Base-by-base conservation (phyloP, 2,113 vertebrate genomes). In the Pleuronectes platessa region DNA sequence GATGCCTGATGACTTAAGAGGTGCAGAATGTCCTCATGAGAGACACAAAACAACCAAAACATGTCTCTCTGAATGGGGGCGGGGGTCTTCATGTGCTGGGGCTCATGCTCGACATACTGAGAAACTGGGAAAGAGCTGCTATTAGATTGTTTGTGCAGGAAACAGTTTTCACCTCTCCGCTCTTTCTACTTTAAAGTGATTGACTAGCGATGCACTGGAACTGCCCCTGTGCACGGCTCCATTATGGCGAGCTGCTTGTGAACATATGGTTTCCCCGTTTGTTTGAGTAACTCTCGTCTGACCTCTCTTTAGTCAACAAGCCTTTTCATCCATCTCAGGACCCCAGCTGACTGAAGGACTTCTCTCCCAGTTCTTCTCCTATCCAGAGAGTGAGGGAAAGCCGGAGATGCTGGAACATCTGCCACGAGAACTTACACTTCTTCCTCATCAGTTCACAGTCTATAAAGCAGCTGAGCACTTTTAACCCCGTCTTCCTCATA, bases 201-300 rank as follows among this genome's bases (percentile, higher is more conserved):
- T 37, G 35, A 37, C 2, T 37, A 10, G 35, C 35, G 9, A 62
- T 17, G 23, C 10, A 17, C 10, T 23, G 42, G 14, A 45, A 14
- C 14, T 15, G 42, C 42, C 13, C 42, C 42, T 45, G 11, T 45
- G 45, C 45, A 18, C 62, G 31, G 42, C 18, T 4, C 18, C 3
- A 13, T 56, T 60, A n/a, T 3, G 37, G 51, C 0, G 68, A 53
- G 18, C 66, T 14, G 76, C 23, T 59, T 74, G 45, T 24, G n/a
- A 37, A 45, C n/a, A 55, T 49, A 21, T 37, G 37, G 35, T 65
- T 71, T 13, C 15, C 10, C 40, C 24, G 21, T 60, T 56, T 79
- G 51, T 84, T 82, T 83, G 70, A 54, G 7, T 72, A 54, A 73
- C 79, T 72, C 64, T 56, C 18, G 45, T 15, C 59, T 87, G 74